Evolutionary conservation across 2,888 invertebrate genomes (phyloP), one percentile per base, ranked within the genome.

Genomic region (Meloe dianella): DNA sequence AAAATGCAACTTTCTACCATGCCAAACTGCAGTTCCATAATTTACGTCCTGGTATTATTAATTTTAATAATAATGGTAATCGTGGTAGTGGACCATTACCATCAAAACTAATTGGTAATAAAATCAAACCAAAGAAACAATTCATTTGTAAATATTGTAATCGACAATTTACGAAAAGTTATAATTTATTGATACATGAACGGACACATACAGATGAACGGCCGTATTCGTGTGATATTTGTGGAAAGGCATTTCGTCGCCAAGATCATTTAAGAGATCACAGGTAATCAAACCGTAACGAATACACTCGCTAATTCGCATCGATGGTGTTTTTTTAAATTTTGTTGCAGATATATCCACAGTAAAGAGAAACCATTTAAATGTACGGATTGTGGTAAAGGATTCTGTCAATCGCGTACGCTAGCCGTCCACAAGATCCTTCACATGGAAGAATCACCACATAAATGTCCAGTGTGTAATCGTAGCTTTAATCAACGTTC

Each of bases 91-190:
- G 80, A 58, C 87, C 84, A 74, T 54, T 85, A 58, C 88, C 89
- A 54, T 84, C 88, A 0, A 22, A 76, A 29, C 61, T 85, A 85
- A 4, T 87, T 86, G 58, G 88, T 86, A 71, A 85, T 86, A n/a
- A 77, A 20, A 71, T 79, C 3, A 86, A 91, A 71, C 91, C 91
- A 58, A 91, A 91, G 83, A 91, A 91, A 76, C 91, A 98, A 85
- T 98, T 97, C 84, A 98, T 98, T 80, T 98, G 98, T 86, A 96
- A 96, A 86, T 98, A 95, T 85, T 98, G 98, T 83, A 94, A 95
- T 83, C 90, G 98, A 17, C 96, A 97, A 82, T 98, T 98, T 84
- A 98, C 98, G 68, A 98, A 98, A 85, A 96, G 95, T 22, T 98
- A 97, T 85, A 98, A 98, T 85, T 87, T 98, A 80, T 87, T 98